Evolutionary conservation across 2,888 invertebrate genomes (phyloP), one percentile per base, ranked within the genome.

Genomic region (Aplocera efformata): DNA sequence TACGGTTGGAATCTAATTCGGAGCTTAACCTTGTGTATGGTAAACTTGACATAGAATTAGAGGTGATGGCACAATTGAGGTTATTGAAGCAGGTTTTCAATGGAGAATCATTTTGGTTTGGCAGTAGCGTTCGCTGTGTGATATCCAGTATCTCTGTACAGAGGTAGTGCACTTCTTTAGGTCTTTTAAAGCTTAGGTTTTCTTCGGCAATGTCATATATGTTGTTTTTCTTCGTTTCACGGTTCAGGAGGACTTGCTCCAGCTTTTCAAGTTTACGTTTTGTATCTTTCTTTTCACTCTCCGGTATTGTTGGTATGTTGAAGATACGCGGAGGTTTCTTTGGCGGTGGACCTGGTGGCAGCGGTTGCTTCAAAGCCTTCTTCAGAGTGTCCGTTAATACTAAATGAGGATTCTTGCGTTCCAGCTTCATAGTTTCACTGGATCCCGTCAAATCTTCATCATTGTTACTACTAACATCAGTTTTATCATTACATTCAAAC

Each of bases 291-390:
- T 74, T 77, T 10, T 72, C 69, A 53, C 6, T 60, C 59, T 72
- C 74, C 3, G 58, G 58, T 6, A 63, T 67, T 0, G 77, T 58
- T 0, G 68, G 53, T 10, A 51, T 80, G 23, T 80, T 79, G 57
- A 93, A 92, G 1, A 90, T 90, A 48, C 94, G 74, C 0, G 94
- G 94, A 1, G 94, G 94, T 66, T 94, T 94, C 58, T 92, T 91
- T 0, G 94, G 94, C 0, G 94, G 93, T 3, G 94, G 93, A 0
- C 93, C 94, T 2, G 74, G 48, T 0, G 94, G 94, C 31, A 94
- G 61, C 0, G 93, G 93, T 52, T 92, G 90, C 62, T 91, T 91
- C 28, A 93, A 72, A 9, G 92, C 92, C 48, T 90, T 90, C 63
- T 91, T 92, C 22, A 93, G 72, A 1, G 92, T 92, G 53, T 92